Evolutionary conservation across 1,140 invertebrate species (phyloP).

Genomic region (Hyles euphorbiae): DNA sequence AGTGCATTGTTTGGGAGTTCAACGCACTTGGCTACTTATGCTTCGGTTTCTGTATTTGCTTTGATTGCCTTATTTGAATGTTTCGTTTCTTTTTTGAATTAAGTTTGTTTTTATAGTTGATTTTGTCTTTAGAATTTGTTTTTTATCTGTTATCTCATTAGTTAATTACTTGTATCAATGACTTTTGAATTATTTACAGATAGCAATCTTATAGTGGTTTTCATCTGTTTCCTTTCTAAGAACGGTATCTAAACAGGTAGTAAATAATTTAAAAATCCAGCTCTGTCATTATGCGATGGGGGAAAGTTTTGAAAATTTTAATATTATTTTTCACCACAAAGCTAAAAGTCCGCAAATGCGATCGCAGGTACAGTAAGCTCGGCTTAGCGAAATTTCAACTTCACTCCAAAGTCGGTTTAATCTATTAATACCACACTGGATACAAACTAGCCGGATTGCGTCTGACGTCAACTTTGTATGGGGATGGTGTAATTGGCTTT

Average conservation of each 20-base stretch:
- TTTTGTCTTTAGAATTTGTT: too few species aligned
- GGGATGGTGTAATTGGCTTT: slow-evolving; percentile 22
- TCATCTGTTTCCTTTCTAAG: too few species aligned
- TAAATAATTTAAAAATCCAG: too few species aligned
- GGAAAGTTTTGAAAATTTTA: background rate
- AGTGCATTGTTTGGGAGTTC: slow-evolving; percentile 1
- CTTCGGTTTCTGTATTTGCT: background rate
- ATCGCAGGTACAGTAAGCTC: slow-evolving; percentile 4
- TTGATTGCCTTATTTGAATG: too few species aligned
- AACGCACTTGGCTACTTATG: background rate
- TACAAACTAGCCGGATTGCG: slow-evolving; percentile 10
- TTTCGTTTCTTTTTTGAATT: too few species aligned
- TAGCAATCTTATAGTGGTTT: too few species aligned
- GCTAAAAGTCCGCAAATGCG: background rate
- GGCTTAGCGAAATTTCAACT: slow-evolving; percentile 17
- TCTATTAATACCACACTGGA: slow-evolving; percentile 22
- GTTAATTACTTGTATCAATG: too few species aligned
- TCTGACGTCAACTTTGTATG: slow-evolving; percentile 18
- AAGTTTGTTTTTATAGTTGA: too few species aligned
- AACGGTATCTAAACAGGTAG: too few species aligned
- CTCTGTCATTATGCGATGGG: too few species aligned
- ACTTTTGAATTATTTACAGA: too few species aligned
- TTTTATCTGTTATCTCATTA: too few species aligned
- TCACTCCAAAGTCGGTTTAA: slow-evolving; percentile 20
- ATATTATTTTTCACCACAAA: slow-evolving; percentile 2